Evolutionary conservation across 2,797 vertebrate species (phyloP).

Genomic region (Thamnophis elegans): DNA sequence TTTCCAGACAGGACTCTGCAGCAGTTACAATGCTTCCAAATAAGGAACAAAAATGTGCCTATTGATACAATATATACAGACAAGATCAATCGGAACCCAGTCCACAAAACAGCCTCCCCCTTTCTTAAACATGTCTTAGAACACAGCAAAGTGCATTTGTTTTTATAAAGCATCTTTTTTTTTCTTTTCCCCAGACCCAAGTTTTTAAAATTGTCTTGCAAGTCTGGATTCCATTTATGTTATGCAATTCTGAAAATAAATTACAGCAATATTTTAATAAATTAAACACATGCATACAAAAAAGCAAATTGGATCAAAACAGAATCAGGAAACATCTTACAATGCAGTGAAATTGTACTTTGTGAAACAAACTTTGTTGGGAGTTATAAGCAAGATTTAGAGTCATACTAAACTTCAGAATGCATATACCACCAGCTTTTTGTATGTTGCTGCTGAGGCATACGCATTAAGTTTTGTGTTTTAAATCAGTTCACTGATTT

Average conservation of each 20-base stretch:
- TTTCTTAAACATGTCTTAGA: slow-evolving; percentile 69
- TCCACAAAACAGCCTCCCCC: slow-evolving; percentile 53
- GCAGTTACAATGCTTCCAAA: slow-evolving; percentile 63
- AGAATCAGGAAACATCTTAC: background rate
- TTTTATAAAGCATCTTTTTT: slow-evolving; percentile 68
- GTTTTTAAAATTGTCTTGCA: slow-evolving; percentile 67
- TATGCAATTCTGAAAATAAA: slow-evolving; percentile 75
- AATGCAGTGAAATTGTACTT: background rate
- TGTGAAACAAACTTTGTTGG: background rate
- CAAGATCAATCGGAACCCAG: slow-evolving; percentile 57
- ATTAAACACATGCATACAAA: slow-evolving; percentile 64
- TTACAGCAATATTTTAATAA: slow-evolving; percentile 76
- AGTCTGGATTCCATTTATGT: slow-evolving; percentile 62
- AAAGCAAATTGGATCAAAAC: slow-evolving; percentile 24
- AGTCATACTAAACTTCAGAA: background rate
- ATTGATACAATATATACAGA: slow-evolving; percentile 75
- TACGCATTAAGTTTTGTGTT: background rate
- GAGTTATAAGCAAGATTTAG: background rate
- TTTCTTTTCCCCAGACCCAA: slow-evolving; percentile 14
- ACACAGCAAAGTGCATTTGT: slow-evolving; percentile 72
- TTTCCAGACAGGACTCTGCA: slow-evolving; percentile 65
- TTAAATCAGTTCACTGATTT: background rate
- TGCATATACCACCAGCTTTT: background rate
- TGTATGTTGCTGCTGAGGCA: background rate
- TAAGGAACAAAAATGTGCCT: slow-evolving; percentile 66